Evolutionary conservation across 30 jellyfish, hydroid and myxozoan species (phyloP).

Genomic region (Phacellophora camtschatica): DNA sequence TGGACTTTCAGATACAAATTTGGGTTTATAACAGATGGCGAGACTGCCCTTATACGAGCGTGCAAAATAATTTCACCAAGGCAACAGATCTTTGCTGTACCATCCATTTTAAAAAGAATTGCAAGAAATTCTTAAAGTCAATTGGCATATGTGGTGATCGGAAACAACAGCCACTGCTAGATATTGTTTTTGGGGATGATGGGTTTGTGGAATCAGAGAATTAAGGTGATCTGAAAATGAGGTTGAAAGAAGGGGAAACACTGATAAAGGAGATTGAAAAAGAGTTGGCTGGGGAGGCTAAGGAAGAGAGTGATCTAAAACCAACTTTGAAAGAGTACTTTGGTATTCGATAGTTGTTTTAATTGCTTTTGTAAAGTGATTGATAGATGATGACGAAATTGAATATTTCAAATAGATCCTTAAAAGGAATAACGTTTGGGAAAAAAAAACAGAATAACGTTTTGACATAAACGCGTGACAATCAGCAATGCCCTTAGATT

Average conservation of each 20-base stretch:
- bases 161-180: background rate
- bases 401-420: background rate
- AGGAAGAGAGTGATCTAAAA: too few relatives aligned
- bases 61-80: slow-evolving; percentile 5
- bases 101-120: background rate
- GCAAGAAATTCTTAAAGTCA: slow-evolving; percentile 21
- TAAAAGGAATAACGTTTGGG: background rate
- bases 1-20: background rate
- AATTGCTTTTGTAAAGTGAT: background rate
- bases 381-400: slow-evolving; percentile 12
- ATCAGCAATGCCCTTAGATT: background rate
- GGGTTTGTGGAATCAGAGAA: slow-evolving; percentile 21
- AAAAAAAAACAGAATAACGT: background rate
- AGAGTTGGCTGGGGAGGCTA: too few relatives aligned
- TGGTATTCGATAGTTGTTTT: too few relatives aligned
- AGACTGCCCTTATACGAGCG: slow-evolving; percentile 1
- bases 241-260: background rate
- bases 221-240: background rate
- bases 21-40: slow-evolving; percentile 31
- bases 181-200: slow-evolving; percentile 13
- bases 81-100: slow-evolving; percentile 16
- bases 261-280: too few relatives aligned
- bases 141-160: background rate
- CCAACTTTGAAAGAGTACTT: too few relatives aligned
- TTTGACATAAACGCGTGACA: background rate